Base-by-base conservation (phyloP, 1,140 invertebrate species). In the Formica selysi region DNA sequence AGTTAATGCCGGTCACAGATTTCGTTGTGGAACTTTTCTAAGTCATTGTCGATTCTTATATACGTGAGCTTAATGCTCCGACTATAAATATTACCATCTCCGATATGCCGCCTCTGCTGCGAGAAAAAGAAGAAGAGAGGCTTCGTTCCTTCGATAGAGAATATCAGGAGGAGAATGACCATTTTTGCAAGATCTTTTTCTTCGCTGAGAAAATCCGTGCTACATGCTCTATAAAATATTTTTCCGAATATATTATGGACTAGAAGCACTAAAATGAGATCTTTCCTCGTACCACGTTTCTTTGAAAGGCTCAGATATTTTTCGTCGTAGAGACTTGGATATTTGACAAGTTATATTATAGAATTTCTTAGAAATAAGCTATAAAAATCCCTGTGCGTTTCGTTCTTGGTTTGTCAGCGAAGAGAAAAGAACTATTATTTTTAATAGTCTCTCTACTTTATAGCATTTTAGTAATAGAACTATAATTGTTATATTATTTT, bases 11-110 rank as follows among this genome's bases (percentile, higher is more conserved):
- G 51, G 59, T 73, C 61, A 76, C 87, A 51, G 88, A 89, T 85
- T 79, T 89, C 84, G 71, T 3, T 86, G 67, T 76, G 51, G 64
- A 71, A 86, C 76, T 91, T 90, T 87, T 91, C 38, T 65, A 59
- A 73, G 61, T 62, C 65, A 67, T 79, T 86, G 73, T 70, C 68
- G 85, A 80, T 80, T 89, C 80, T 32, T 61, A 67, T 86, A 76
- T 54, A 80, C 11, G 65, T 5, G 22, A 84, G 84, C 57, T 71
- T 90, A 91, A 91, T 90, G 87, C 83, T 7, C 32, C 70, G 57
- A 86, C 87, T 87, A 91, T 89, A 91, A 91, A 91, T 91, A 91
- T 91, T 90, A 86, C 78, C 61, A 87, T 85, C 62, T 81, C 71
- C 32, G 7, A 48, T 62, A 81, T 16, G 16, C 2, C 32, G 38